Evolutionary conservation across 2,888 invertebrate genomes (phyloP), one percentile per base, ranked within the genome.

Genomic region (Tetragonisca angustula): DNA sequence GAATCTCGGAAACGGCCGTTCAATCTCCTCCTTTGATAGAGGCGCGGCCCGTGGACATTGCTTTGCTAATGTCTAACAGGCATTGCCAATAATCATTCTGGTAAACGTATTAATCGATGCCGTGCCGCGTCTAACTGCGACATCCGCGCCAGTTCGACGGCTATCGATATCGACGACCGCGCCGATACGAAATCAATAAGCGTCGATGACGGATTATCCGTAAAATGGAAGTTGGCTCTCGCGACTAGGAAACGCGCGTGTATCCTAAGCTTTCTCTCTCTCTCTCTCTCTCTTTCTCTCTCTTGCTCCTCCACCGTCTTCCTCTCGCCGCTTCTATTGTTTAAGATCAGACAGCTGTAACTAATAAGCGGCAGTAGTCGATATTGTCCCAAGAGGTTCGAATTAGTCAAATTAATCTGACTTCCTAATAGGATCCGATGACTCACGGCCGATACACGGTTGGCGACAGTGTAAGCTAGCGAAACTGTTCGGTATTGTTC

Each of bases 61-160:
- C 50, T 69, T 56, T 72, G 61, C 70, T 76, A 79, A 77, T 75
- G 71, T 68, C 71, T 79, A 82, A 77, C 77, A 69, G 77, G 36
- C 67, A 83, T 56, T 36, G 69, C 56, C 52, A 79, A 72, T 87
- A 81, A 78, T 76, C 62, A 64, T 76, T n/a, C 71, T 17, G 69
- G 70, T 50, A 83, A 83, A 83, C 43, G 54, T 78, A 83, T 78
- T 78, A 86, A 64, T 76, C 70, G 71, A 78, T 67, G 62, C 70
- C 65, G 74, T 13, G n/a, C 36, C 59, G 24, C 67, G 68, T 65
- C 64, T 76, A 76, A 78, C 43, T n/a, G 65, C 64, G 62, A 68
- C 72, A 67, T 52, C 49, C 64, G 6, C 62, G 61, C 59, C 64
- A 59, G 43, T 27, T 64, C 32, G 21, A 70, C 54, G 71, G 36